Conservation (phyloP, 2,797 vertebrate genomes). For the Falco berigora region DNA sequence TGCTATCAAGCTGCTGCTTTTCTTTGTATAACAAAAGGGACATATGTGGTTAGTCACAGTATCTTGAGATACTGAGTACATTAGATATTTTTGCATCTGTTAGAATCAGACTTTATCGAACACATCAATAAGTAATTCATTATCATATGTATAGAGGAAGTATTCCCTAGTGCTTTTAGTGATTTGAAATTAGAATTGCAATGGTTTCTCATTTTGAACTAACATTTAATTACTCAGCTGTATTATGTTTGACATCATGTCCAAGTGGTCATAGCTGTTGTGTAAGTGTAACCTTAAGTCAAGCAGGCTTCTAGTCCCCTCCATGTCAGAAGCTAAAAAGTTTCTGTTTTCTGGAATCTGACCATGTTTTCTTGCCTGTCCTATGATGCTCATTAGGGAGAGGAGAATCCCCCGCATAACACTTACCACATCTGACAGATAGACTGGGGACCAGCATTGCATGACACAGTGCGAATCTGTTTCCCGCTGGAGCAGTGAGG, state of each 20-base stretch:
- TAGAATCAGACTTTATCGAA: constrained; percentile 46
- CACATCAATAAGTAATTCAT: constrained; percentile 44
- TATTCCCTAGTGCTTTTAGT: not conserved
- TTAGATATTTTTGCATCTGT: constrained; percentile 48
- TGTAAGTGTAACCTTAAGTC: not conserved
- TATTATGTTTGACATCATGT: not conserved
- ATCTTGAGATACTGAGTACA: constrained; percentile 21
- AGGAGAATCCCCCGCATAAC: not conserved
- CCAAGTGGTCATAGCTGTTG: not conserved
- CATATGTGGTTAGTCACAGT: constrained; percentile 31
- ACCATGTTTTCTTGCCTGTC: not conserved
- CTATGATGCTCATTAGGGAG: constrained; percentile 1
- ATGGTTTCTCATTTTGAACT: not conserved
- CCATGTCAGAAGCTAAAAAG: not conserved
- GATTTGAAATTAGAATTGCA: not conserved
- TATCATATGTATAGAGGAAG: not conserved
- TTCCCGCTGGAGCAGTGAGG: constrained; percentile 2
- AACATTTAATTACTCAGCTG: not conserved
- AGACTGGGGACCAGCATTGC: not conserved
- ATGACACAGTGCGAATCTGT: constrained; percentile 42
- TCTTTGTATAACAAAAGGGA: constrained; percentile 52
- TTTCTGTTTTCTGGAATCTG: not conserved
- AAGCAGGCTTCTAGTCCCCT: not conserved
- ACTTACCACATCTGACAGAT: not conserved
- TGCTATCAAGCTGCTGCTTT: constrained; percentile 25